These are phyloP conservation scores for Xiphorhynchus elegans DNA, from an alignment of 2,113 vertebrate species.

Conservation along the genomic window DNA sequence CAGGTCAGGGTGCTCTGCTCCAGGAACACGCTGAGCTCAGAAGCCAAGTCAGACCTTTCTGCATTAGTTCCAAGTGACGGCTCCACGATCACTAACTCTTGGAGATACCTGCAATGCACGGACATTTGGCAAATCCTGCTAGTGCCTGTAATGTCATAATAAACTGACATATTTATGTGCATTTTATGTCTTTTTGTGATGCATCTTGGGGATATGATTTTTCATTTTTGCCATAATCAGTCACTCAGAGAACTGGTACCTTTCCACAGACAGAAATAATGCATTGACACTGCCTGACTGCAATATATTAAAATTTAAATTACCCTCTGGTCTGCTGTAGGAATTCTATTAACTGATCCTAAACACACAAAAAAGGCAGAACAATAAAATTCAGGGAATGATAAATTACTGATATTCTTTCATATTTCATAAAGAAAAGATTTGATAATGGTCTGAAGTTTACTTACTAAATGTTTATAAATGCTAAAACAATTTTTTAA, in stretches of 20 bases:
- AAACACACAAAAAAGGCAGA: conserved; percentile 68
- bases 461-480: conserved; percentile 51
- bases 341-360: conserved; percentile 68
- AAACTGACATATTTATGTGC: background rate
- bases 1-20: background rate
- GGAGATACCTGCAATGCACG: background rate
- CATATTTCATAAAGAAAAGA: conserved; percentile 49
- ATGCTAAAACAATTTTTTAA: conserved; percentile 2
- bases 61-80: background rate
- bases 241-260: conserved; percentile 43
- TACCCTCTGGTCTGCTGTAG: conserved; percentile 62
- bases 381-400: conserved; percentile 60
- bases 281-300: conserved; percentile 36
- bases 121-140: background rate
- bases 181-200: conserved; percentile 16
- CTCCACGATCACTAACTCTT: background rate
- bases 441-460: conserved; percentile 42
- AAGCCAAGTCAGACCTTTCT: background rate
- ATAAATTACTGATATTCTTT: conserved; percentile 48
- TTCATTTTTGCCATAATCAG: conserved; percentile 37
- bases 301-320: conserved; percentile 79
- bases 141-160: background rate
- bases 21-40: background rate
- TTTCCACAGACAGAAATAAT: conserved; percentile 69
- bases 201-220: conserved; percentile 33